These are phyloP conservation scores for Phrixothrix hirtus DNA, from an alignment of 2,888 invertebrate species.

Conservation along the genomic window DNA sequence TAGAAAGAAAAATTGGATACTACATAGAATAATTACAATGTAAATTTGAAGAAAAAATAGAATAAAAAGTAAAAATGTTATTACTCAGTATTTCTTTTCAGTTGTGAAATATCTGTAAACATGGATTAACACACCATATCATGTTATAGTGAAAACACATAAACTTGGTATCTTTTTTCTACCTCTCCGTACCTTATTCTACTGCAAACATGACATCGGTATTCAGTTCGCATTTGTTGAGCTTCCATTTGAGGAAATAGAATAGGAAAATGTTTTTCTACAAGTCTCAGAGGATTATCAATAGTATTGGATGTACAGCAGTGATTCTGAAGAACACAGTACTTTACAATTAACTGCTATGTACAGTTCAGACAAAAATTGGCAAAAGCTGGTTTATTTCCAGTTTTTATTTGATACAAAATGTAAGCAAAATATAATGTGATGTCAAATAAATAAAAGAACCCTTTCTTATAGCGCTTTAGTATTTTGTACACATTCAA, in stretches of 20 bases:
- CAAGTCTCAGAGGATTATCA: constrained; percentile 16
- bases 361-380: constrained; percentile 31
- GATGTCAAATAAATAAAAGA: constrained; percentile 13
- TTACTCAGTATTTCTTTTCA: constrained; percentile 9
- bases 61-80: no score
- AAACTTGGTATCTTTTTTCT: constrained; percentile 12
- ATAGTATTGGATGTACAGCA: not conserved
- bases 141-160: constrained; percentile 18
- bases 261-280: constrained; percentile 18
- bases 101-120: constrained; percentile 12
- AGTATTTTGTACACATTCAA: no score
- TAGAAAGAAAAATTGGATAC: no score
- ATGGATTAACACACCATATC: constrained; percentile 3
- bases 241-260: constrained; percentile 14
- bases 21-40: no score
- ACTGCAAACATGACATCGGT: constrained; percentile 23
- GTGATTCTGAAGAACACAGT: constrained; percentile 7
- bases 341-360: constrained; percentile 27
- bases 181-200: constrained; percentile 8
- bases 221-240: constrained; percentile 10
- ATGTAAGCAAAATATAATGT: constrained; percentile 6
- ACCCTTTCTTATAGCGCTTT: constrained; percentile 31
- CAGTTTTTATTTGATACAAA: constrained; percentile 27
- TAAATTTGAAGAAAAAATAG: no score
- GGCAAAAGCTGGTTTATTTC: constrained; percentile 22